Base-by-base conservation (phyloP, 1,140 invertebrate species). In the Temnothorax curvispinosus region DNA sequence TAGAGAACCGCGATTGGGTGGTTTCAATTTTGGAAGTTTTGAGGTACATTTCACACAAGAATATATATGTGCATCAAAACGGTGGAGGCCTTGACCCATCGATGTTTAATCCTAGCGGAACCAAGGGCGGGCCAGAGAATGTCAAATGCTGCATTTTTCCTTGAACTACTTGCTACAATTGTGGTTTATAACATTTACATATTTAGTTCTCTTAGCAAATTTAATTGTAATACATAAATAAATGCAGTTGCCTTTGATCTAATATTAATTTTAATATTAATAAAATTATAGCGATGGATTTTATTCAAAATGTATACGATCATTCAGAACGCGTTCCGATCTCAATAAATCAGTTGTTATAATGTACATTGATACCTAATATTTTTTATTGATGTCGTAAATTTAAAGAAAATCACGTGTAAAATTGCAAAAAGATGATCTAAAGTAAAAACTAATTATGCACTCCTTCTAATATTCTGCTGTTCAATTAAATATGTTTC, bases 121-220 rank as follows among this genome's bases (percentile, higher is more conserved):
- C 64, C 64, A 81, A 81, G 77, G 64, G n/a, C 77, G 47, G 32
- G 8, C 32, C 35, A 38, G 47, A 11, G 21, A 69, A 80, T 21
- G 15, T 56, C 35, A 56, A 41, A 81, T 27, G 27, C 9, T 71
- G 38, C 35, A 71, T 41, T n/a, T 54, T 60, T 81, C 47, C 62
- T 80, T 69, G 60, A 80, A 80, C 60, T 80, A 80, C 64, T 41
- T 71, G 18, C 41, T 44, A 7, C 18, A 54, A 81, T 56, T 69
- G 47, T 81, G 47, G 15, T 54, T 54, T 80, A 52, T 41, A 71
- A 54, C n/a, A 41, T 41, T 54, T 18, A 54, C 5, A 54, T 21
- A 54, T 71, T 35, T 32, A 38, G 15, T 41, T 52, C 5, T 9
- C 2, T 38, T 5, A n/a, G 6, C 44, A 72, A 21, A 50, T 50